Evolutionary conservation across 2,113 vertebrate genomes (phyloP).

Genomic region (Peromyscus maniculatus): DNA sequence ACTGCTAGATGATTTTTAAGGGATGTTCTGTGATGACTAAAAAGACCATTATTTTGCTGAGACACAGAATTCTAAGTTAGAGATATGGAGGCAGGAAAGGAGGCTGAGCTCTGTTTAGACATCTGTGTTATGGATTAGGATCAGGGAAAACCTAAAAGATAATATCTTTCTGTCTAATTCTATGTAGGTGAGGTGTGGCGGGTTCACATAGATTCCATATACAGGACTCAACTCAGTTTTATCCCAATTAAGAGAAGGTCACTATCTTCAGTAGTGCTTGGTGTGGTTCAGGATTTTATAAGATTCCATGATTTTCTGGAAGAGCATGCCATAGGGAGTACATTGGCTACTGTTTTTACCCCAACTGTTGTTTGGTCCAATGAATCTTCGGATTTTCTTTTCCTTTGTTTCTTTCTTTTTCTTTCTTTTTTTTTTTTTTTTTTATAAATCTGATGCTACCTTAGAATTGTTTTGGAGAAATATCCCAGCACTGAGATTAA

Average conservation of each 20-base stretch:
- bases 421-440: no score
- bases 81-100: background rate
- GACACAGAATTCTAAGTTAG: background rate
- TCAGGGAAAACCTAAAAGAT: background rate
- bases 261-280: background rate
- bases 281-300: background rate
- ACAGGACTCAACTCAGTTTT: background rate
- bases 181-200: background rate
- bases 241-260: background rate
- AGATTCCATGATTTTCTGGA: background rate
- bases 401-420: background rate
- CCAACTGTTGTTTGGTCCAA: background rate
- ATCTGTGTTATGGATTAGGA: background rate
- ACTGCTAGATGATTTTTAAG: conserved; percentile 2
- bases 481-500: no score
- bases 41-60: background rate
- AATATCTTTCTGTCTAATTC: background rate
- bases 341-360: background rate
- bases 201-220: background rate
- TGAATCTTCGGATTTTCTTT: background rate
- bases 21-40: background rate
- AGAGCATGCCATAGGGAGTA: background rate
- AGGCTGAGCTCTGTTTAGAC: background rate
- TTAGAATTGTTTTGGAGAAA: no score
- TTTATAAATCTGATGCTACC: no score